Conservation (phyloP, 2,888 invertebrate species). For the Thymelicus lineola region DNA sequence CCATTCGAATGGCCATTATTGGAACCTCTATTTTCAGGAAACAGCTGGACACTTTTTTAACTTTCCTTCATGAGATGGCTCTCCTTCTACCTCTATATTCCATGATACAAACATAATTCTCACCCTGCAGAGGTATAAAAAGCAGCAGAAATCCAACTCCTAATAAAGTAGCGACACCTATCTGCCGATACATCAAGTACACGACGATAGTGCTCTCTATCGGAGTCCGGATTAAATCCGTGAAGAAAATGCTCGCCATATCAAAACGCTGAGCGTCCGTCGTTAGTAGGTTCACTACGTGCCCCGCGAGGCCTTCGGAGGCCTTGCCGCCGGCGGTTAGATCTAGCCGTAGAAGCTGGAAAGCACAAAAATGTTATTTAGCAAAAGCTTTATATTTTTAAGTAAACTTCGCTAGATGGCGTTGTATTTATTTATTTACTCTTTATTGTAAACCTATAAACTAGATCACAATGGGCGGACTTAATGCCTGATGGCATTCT, state of each 20-base stretch:
- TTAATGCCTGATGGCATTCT: no score
- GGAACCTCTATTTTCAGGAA: no score
- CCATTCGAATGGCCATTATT: no score
- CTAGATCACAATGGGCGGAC: no score
- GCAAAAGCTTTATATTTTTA: no score
- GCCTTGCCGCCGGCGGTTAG: conserved; percentile 84
- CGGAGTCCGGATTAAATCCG: conserved; percentile 94
- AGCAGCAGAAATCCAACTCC: conserved; percentile 85
- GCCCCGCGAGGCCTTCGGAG: conserved; percentile 87
- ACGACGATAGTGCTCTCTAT: conserved; percentile 91
- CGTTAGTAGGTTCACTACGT: conserved; percentile 91
- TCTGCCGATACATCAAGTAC: conserved; percentile 88
- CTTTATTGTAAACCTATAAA: no score
- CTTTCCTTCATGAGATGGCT: no score
- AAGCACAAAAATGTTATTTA: background rate
- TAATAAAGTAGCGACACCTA: conserved; percentile 84
- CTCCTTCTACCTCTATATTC: no score
- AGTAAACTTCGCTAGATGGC: conserved; percentile 1
- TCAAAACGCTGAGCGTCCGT: conserved; percentile 96
- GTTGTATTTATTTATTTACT: no score
- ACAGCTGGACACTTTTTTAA: no score
- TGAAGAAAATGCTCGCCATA: conserved; percentile 91
- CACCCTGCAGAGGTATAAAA: conserved; percentile 87
- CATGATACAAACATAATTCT: conserved; percentile 39
- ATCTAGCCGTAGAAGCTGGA: conserved; percentile 89